These are phyloP conservation scores for Lophotis ruficrista DNA, from an alignment of 2,113 vertebrate species.

Conservation along the genomic window DNA sequence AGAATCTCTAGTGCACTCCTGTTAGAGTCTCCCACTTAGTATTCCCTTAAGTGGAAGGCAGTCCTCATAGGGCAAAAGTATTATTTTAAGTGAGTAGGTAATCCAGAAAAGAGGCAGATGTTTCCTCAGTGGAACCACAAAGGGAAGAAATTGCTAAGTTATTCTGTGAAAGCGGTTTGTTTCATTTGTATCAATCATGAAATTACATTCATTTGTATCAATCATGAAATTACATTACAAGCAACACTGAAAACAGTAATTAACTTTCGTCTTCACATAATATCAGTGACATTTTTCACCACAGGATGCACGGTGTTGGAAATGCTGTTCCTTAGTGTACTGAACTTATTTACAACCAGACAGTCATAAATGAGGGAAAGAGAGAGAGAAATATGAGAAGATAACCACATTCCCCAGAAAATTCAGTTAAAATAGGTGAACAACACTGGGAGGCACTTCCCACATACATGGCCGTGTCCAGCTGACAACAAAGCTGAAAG, in stretches of 20 bases:
- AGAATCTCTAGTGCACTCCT: neutral
- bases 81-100: neutral
- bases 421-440: neutral
- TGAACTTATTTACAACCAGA: neutral
- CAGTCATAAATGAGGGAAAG: neutral
- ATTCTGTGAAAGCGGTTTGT: conserved; percentile 29
- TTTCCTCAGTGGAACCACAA: neutral
- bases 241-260: conserved; percentile 21
- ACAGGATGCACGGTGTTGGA: neutral
- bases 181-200: neutral
- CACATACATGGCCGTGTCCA: neutral
- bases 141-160: neutral
- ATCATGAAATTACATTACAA: conserved; percentile 36
- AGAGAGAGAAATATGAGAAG: neutral
- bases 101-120: neutral
- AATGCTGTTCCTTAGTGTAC: neutral
- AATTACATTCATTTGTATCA: neutral
- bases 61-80: neutral
- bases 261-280: neutral
- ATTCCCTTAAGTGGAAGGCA: neutral
- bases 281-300: conserved; percentile 15
- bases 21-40: neutral
- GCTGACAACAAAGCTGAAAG: neutral
- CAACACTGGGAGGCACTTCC: neutral
- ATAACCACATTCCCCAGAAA: neutral